phyloP scores from a whole-genome alignment of 2,888 invertebrate species.

The Pherbina coryleti region DNA sequence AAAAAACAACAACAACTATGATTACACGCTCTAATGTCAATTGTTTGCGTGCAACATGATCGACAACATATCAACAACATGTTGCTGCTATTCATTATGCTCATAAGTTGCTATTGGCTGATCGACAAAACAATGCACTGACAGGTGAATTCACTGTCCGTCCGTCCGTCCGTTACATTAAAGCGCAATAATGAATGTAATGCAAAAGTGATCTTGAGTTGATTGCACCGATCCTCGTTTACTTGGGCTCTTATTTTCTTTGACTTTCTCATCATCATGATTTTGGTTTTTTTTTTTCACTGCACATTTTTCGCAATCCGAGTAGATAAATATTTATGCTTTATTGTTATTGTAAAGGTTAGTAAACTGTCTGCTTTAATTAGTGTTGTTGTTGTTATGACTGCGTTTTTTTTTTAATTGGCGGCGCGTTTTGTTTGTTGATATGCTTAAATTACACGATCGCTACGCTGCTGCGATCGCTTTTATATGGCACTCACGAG shows the following conservation, averaged over 20 bases:
- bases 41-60: constrained; percentile 20
- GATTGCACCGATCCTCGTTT: neutral
- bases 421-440: neutral
- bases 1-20: neutral
- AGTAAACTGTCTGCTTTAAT: constrained; percentile 8
- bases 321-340: neutral
- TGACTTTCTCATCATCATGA: neutral
- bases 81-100: neutral
- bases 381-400: constrained; percentile 1
- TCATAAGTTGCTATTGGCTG: neutral
- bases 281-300: neutral
- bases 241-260: neutral
- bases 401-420: neutral
- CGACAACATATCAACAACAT: neutral
- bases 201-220: constrained; percentile 31
- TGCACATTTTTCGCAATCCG: neutral
- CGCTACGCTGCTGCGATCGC: neutral
- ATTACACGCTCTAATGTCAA: constrained; percentile 13
- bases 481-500: neutral
- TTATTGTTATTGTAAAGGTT: neutral
- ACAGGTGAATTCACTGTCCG: constrained; percentile 8
- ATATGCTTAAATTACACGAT: constrained; percentile 2
- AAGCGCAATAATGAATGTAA: neutral
- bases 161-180: neutral
- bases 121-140: neutral